phyloP scores from a whole-genome alignment of 2,888 invertebrate genomes.

The Incurvaria masculella region DNA sequence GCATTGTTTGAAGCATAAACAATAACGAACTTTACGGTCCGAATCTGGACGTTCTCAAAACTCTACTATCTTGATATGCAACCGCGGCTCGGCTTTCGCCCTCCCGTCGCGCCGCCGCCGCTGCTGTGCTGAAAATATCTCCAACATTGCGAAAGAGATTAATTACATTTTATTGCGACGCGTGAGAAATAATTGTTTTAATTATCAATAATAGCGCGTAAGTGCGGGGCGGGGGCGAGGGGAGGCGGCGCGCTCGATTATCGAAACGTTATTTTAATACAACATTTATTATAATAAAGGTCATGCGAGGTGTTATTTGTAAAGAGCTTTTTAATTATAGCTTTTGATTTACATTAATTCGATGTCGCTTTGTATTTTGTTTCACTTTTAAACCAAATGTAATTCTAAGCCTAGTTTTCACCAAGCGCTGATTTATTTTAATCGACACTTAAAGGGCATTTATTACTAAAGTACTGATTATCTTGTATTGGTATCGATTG shows the following conservation, averaged over 20 bases:
- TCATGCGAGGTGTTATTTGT: not conserved
- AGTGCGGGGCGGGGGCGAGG: not conserved
- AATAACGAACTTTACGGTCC: not conserved
- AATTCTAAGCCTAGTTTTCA: no score
- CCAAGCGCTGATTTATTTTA: no score
- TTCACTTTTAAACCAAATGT: no score
- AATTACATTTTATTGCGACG: constrained; percentile 26
- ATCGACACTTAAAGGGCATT: no score
- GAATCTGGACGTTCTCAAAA: not conserved
- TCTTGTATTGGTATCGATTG: no score
- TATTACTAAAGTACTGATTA: no score
- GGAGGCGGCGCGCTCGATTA: not conserved
- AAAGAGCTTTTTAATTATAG: not conserved
- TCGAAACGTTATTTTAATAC: not conserved
- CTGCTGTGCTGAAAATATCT: not conserved
- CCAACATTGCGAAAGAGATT: constrained; percentile 22
- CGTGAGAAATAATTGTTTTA: constrained; percentile 31
- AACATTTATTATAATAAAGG: not conserved
- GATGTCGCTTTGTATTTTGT: no score
- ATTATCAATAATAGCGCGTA: constrained; percentile 29
- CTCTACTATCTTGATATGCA: not conserved
- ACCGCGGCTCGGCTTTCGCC: not conserved
- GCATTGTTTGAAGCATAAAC: not conserved
- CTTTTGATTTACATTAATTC: no score
- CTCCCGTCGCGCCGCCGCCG: no score